Evolutionary conservation across 2,888 invertebrate genomes (phyloP).

Genomic region (Aleiodes leptofemur): DNA sequence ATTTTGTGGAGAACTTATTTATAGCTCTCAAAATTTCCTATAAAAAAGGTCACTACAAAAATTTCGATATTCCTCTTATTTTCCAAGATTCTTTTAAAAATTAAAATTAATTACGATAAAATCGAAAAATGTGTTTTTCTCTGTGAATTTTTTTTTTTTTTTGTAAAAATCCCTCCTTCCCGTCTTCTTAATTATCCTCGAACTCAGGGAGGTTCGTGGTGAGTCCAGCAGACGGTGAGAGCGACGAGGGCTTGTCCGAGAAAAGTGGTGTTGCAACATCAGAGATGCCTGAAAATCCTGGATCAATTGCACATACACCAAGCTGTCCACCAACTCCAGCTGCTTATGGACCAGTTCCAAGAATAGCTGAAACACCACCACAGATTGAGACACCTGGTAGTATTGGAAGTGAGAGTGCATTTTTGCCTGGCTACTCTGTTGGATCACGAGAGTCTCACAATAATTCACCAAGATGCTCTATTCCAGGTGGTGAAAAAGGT

Average conservation of each 20-base stretch:
- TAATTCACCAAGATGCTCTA: slow-evolving; percentile 68
- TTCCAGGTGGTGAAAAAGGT: slow-evolving; percentile 72
- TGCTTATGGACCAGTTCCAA: slow-evolving; percentile 61
- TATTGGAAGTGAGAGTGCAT: slow-evolving; percentile 74
- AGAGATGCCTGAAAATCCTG: slow-evolving; percentile 43
- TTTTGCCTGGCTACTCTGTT: slow-evolving; percentile 74
- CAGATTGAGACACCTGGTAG: slow-evolving; percentile 73
- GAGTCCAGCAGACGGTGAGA: slow-evolving; percentile 73
- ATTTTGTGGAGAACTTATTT: too few species aligned
- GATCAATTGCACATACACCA: slow-evolving; percentile 65
- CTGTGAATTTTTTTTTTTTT: not conserved
- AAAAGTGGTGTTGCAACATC: slow-evolving; percentile 22
- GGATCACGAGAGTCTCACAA: slow-evolving; percentile 64
- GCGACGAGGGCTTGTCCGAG: slow-evolving; percentile 60
- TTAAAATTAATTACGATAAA: too few species aligned
- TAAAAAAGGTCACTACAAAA: too few species aligned
- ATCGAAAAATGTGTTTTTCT: slow-evolving; percentile 10
- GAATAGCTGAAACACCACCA: slow-evolving; percentile 73
- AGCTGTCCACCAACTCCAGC: slow-evolving; percentile 69
- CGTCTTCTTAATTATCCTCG: slow-evolving; percentile 60
- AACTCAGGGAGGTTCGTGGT: slow-evolving; percentile 75
- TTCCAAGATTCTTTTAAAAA: too few species aligned
- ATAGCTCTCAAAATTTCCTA: too few species aligned
- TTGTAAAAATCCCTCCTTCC: not conserved
- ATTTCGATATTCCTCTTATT: too few species aligned